Evolutionary conservation across 2,113 vertebrate species (phyloP).

Genomic region (Chaetodon auriga): DNA sequence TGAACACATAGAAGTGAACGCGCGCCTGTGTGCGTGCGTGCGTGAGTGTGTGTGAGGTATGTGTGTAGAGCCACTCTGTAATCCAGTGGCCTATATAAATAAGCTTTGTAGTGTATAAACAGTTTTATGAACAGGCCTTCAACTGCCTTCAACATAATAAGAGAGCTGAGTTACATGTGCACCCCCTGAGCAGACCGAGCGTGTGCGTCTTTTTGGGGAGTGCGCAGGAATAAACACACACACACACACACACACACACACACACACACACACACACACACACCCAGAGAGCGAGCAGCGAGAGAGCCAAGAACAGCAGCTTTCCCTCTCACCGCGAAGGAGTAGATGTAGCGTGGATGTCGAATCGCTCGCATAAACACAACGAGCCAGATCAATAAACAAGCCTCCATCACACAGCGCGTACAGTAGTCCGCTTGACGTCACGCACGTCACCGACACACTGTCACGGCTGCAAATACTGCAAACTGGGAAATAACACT

Average conservation of each 20-base stretch:
- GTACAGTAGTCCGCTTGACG: conserved; percentile 49
- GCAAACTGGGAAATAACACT: conserved; percentile 38
- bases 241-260: neutral
- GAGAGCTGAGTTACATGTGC: conserved; percentile 78
- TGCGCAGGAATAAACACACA: conserved; percentile 46
- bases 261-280: too few relatives aligned
- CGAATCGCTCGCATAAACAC: conserved; percentile 72
- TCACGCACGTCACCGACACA: conserved; percentile 38
- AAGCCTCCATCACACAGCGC: conserved; percentile 55
- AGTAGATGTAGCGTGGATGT: conserved; percentile 73
- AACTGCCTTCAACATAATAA: conserved; percentile 80
- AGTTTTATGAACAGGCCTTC: conserved; percentile 84
- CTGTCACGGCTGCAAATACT: conserved; percentile 26
- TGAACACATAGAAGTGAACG: conserved; percentile 30
- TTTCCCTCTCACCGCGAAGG: conserved; percentile 71
- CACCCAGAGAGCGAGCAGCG: conserved; percentile 20
- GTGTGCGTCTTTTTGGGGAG: neutral
- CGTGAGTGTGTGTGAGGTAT: conserved; percentile 44
- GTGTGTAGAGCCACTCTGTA: conserved; percentile 81
- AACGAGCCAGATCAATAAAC: conserved; percentile 77
- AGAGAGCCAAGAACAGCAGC: conserved; percentile 79
- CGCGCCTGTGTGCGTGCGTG: conserved; percentile 8
- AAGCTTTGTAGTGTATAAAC: conserved; percentile 86
- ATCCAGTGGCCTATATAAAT: conserved; percentile 86
- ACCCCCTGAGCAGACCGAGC: conserved; percentile 44